Evolutionary conservation across 2,113 vertebrate genomes (phyloP), one percentile per base, ranked within the genome.

Genomic region (Salvelinus alpinus): DNA sequence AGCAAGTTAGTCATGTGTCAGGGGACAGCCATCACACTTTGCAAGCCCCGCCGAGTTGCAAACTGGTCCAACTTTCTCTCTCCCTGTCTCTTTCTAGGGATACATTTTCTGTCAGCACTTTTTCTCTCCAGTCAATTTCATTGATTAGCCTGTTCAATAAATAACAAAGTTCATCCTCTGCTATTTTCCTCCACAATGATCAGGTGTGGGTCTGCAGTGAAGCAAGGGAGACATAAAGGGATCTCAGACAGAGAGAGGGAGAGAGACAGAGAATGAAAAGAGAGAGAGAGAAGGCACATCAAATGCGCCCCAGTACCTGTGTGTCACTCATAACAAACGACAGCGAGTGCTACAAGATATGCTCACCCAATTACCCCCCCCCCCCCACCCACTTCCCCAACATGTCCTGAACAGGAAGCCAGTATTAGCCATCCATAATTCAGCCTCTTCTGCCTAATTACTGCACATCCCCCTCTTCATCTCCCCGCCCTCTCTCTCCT

Each of bases 21-120:
- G 51, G 57, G 71, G 70, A 80, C 44, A 72, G 29, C 64, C 74
- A 75, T 79, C 81, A 78, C 74, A 79, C 73, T 80, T 44, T 2
- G 9, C 2, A 44, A 44, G 38, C 38, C 38, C 38, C 9, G 2
- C 73, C 77, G 80, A 84, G 82, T 77, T 81, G 74, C 44, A 57
- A 70, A 62, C 59, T 62, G 59, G n/a, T 62, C n/a, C 73, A 60
- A 34, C 54, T 24, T 59, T 27, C 59, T 34, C 70, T 76, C 13
- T 64, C 60, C 13, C 67, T n/a, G 24, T 22, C 31, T 44, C 34
- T 47, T 22, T 38, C 18, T 18, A n/a, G 1, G 20, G 20, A 5
- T 47, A 13, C 5, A 31, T 16, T 44, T 6, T 69, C 67, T 3
- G 13, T 11, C 13, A 25, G 22, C 64, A 65, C 20, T 44, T 13